phyloP scores from a whole-genome alignment of 2,797 vertebrate species.

The Pygocentrus nattereri region DNA sequence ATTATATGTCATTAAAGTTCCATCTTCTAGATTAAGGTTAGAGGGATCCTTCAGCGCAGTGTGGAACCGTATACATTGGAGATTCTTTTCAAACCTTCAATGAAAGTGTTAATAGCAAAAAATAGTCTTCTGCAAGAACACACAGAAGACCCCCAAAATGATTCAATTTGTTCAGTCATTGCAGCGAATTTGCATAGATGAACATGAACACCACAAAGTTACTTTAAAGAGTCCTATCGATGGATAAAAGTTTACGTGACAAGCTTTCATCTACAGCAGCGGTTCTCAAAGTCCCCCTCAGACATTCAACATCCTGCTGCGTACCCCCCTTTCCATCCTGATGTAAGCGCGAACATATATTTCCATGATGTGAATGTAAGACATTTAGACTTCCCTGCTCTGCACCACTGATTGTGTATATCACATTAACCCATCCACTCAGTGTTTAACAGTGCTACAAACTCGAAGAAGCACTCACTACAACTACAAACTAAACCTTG shows the following conservation, averaged over 20 bases:
- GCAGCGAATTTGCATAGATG: background rate
- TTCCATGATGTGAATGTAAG: too few relatives aligned
- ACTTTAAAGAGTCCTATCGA: background rate
- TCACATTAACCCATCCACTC: too few relatives aligned
- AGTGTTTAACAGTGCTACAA: too few relatives aligned
- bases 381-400: too few relatives aligned
- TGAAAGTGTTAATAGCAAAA: background rate
- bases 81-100: background rate
- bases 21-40: background rate
- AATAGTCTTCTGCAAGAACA: background rate
- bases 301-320: too few relatives aligned
- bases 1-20: constrained; percentile 7
- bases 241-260: background rate
- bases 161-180: background rate
- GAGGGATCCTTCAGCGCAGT: background rate
- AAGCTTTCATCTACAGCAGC: background rate
- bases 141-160: background rate
- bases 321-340: too few relatives aligned
- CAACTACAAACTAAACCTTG: too few relatives aligned
- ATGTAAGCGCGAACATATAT: too few relatives aligned
- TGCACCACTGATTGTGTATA: too few relatives aligned
- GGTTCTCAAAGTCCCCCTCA: too few relatives aligned
- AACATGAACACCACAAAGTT: background rate
- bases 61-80: background rate
- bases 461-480: too few relatives aligned